Base-by-base conservation (phyloP, 2,797 vertebrate species). In the Pampus argenteus region DNA sequence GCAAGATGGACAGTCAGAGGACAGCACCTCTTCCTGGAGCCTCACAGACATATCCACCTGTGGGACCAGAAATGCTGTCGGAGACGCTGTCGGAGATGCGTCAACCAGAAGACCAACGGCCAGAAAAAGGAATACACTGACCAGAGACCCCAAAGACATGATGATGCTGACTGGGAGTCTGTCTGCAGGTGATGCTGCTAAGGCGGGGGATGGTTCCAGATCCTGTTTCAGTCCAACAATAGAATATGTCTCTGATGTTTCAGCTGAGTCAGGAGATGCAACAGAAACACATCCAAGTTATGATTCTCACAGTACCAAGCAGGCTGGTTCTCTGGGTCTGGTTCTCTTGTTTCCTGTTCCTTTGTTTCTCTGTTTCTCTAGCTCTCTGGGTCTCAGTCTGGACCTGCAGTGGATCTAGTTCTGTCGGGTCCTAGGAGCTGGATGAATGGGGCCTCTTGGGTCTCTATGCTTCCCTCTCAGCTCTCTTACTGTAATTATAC, bases 1-100 rank as follows among this genome's bases (percentile, higher is more conserved):
- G 63, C 97, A 99, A 52, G 97, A 96, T 4, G 96, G 95, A 66
- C 97, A 99, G 78, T 88, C 91, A 17, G 93, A 36, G 2, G 73
- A 63, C 5, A 3, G 29, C 1, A 20, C 31, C 11, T n/a, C 70
- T 13, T 64, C 59, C 51, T 71, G 79, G 20, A 71, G 62, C 18
- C 7, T 34, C 3, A 54, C 61, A 0, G 17, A 25, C 14, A 9
- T 4, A 0, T 72, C 51, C 0, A 23, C 48, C 7, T 59, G 89
- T 82, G 88, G n/a, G 28, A 34, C 65, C 0, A 42, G 76, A 65
- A 85, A 94, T 8, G 20, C 38, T 2, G 95, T 94, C 6, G 95
- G 95, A 52, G 96, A 97, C 82, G 95, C 74, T 5, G 95, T 94
- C 7, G 96, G 95, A 55, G 96, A 97, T 81, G 95, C 71, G 1